Conservation (phyloP, 2,113 vertebrate genomes). For the Rutilus rutilus region DNA sequence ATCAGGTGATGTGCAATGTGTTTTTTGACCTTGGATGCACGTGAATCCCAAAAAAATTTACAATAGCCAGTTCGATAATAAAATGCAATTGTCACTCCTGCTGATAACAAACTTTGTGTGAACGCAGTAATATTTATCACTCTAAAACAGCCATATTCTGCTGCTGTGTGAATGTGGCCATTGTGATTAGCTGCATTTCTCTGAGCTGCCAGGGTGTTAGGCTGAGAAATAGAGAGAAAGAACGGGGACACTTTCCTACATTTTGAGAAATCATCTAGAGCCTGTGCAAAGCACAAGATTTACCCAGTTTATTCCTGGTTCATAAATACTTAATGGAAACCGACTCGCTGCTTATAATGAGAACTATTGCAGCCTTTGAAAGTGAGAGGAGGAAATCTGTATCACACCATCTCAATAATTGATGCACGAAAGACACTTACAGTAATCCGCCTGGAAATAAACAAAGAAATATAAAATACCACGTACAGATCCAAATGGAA, state of each 20-base stretch:
- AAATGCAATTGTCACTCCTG: not conserved
- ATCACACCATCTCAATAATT: conserved; percentile 44
- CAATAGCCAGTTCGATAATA: not conserved
- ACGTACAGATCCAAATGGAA: conserved; percentile 12
- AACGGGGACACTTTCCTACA: conserved; percentile 14
- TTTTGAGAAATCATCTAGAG: conserved; percentile 39
- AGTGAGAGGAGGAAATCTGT: conserved; percentile 32
- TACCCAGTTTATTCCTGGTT: conserved; percentile 34
- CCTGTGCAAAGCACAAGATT: conserved; percentile 46
- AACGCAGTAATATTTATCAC: not conserved
- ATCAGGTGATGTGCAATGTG: too few species aligned
- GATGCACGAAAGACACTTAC: conserved; percentile 29
- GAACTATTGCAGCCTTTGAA: conserved; percentile 38
- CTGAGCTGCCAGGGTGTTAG: conserved; percentile 15
- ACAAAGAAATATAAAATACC: conserved; percentile 34
- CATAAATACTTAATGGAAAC: conserved; percentile 55
- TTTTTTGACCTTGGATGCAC: too few species aligned
- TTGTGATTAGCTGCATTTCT: conserved; percentile 30
- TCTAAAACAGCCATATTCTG: not conserved
- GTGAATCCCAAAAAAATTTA: not conserved
- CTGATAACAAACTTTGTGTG: not conserved
- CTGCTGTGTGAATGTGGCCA: not conserved
- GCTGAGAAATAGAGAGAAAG: conserved; percentile 7
- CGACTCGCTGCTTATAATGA: conserved; percentile 35
- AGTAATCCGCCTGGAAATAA: conserved; percentile 36